Evolutionary conservation across 2,113 vertebrate species (phyloP).

Genomic region (cattle (Bos taurus)): DNA sequence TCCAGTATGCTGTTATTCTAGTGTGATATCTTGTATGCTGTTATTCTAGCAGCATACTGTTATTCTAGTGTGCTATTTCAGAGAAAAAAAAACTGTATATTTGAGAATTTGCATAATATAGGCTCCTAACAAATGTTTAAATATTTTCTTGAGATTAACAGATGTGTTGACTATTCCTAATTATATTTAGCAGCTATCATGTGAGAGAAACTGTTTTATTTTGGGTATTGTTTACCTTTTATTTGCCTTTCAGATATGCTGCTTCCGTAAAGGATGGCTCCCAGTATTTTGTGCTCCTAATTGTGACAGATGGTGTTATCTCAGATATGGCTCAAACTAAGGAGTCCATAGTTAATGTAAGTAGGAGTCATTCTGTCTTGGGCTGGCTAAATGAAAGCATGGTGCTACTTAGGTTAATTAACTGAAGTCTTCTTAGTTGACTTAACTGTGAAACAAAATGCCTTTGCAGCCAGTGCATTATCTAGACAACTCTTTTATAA

Average conservation of each 20-base stretch:
- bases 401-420: not conserved
- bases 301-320: slow-evolving; percentile 96
- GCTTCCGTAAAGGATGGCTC: slow-evolving; percentile 94
- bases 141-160: not conserved
- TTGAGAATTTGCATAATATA: not conserved
- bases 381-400: not conserved
- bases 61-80: not conserved
- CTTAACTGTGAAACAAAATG: not conserved
- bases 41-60: not conserved
- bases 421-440: not conserved
- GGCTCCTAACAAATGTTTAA: not conserved
- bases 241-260: slow-evolving; percentile 85
- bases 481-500: not conserved
- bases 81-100: not conserved
- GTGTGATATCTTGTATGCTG: too few relatives aligned
- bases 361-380: slow-evolving; percentile 48
- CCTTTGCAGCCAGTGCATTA: not conserved
- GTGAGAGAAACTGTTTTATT: not conserved
- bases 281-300: slow-evolving; percentile 97
- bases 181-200: not conserved
- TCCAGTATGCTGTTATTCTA: not conserved
- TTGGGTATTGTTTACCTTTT: not conserved
- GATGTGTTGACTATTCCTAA: not conserved
- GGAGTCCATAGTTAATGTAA: slow-evolving; percentile 95
- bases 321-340: slow-evolving; percentile 98